Percentiles rank a stretch among this genome's conserved stretches.
Conservation (phyloP, 1,140 invertebrate species). For the Amphibalanus amphitrite region DNA sequence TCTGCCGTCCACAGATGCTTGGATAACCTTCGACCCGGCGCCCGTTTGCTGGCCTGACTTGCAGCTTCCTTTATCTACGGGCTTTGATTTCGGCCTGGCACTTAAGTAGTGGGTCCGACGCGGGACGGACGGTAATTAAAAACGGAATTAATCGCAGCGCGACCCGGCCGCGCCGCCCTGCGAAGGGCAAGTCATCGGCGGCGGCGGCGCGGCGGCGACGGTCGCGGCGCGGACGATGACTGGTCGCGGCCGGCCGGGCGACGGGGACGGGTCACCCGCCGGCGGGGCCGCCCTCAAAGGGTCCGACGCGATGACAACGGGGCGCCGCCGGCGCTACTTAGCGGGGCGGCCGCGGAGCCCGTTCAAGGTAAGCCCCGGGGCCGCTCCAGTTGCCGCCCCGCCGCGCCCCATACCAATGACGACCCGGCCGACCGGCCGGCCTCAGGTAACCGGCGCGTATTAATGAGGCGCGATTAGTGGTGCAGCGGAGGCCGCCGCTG, state of each 20-base stretch:
- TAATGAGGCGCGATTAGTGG: no score
- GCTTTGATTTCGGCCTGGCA: background rate
- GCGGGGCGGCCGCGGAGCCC: no score
- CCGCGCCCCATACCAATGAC: background rate
- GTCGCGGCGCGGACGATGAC: background rate
- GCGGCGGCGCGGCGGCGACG: no score
- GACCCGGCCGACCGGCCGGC: no score
- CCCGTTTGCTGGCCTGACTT: background rate
- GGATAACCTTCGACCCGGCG: background rate
- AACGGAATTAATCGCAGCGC: background rate
- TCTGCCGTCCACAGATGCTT: background rate
- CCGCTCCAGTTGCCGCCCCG: background rate
- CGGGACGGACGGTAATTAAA: background rate
- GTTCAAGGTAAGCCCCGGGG: background rate
- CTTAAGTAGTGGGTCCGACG: conserved; percentile 1
- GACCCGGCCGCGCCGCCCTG: background rate
- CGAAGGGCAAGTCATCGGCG: background rate
- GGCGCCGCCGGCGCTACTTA: background rate
- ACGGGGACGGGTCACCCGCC: no score
- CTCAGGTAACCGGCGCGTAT: no score
- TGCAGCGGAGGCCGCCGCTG: no score
- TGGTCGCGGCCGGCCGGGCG: background rate
- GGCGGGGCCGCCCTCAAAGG: background rate
- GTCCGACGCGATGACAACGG: background rate
- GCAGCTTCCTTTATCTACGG: conserved; percentile 1